A percentile compares a stretch with the other conserved stretches of the same genome.
phyloP scores from a whole-genome alignment of 2,888 invertebrate genomes.

The Tetropium fuscum region DNA sequence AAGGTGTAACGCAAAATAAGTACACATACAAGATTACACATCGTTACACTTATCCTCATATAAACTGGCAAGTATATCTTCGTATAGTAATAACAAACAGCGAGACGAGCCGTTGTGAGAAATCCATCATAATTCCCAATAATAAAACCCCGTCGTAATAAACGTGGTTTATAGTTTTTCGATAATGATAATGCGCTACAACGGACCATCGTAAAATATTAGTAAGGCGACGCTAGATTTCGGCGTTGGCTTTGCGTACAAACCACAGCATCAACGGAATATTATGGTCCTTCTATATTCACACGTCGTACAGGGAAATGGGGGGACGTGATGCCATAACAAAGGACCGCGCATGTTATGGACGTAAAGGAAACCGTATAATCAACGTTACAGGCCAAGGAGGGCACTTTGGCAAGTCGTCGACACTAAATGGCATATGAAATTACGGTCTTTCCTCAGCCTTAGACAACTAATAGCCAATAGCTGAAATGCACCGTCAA shows the following conservation, averaged over 20 bases:
- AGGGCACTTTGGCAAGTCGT: no score
- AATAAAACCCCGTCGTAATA: not conserved
- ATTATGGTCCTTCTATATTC: slow-evolving; percentile 33
- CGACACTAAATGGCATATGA: no score
- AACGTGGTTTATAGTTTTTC: slow-evolving; percentile 33
- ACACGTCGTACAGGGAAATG: slow-evolving; percentile 37
- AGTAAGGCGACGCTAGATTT: slow-evolving; percentile 28
- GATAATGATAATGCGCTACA: slow-evolving; percentile 26
- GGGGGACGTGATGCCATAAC: slow-evolving; percentile 42
- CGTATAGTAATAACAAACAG: no score
- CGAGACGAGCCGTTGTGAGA: not conserved
- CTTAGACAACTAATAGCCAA: no score
- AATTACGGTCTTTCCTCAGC: no score
- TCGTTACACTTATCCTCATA: no score
- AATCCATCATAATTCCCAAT: slow-evolving; percentile 1
- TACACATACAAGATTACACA: no score
- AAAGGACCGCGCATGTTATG: slow-evolving; percentile 21
- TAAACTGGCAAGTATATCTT: no score
- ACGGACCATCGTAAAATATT: slow-evolving; percentile 31
- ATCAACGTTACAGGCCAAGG: not conserved
- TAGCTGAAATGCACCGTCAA: no score
- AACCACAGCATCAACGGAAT: not conserved
- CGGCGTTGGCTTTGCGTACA: not conserved
- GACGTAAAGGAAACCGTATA: slow-evolving; percentile 13
- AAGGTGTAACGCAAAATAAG: no score